Evolutionary conservation across 2,797 vertebrate genomes (phyloP), one percentile per base, ranked within the genome.

Genomic region (Rhodeus uyekii): DNA sequence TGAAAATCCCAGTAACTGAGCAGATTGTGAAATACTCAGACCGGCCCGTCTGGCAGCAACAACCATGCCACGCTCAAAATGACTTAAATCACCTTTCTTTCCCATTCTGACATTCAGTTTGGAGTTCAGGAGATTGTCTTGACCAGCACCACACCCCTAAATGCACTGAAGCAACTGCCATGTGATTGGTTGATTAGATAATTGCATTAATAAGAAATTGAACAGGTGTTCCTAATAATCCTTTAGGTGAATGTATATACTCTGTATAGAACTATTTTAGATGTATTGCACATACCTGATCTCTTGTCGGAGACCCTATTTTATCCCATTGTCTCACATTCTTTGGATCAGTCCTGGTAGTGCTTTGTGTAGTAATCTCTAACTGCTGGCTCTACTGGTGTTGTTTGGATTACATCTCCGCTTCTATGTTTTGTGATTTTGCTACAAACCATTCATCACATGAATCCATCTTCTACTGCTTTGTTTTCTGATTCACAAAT

Each of bases 401-500:
- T 65, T 78, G 61, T 78, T 42, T 79, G 50, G 4, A 65, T 58
- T 71, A 38, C 65, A 82, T 74, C 80, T 74, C 71, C n/a, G 19
- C 78, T 73, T 76, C 39, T 82, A 50, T 46, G 24, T 60, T 46
- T 58, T 24, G 22, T 61, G 42, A 44, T 50, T 53, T 64, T 36
- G 8, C 42, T 36, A 77, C 12, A 27, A 79, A 71, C 39, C 39
- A 18, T 79, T 58, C 8, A 3, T 1, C 34, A 46, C 29, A 24
- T 7, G 22, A 24, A 80, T 61, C 79, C 53, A 83, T 78, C 74
- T 71, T 27, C 44, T 82, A 67, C 50, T 34, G 64, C 75, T 87
- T 76, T 65, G 38, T 74, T 76, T 76, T 68, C 64, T 61, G 60
- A 83, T 75, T 86, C 71, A 68, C 61, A 84, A 55, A 69, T 84